Conservation (phyloP, 2,113 vertebrate genomes). For the Mesembrinibis cayennensis region DNA sequence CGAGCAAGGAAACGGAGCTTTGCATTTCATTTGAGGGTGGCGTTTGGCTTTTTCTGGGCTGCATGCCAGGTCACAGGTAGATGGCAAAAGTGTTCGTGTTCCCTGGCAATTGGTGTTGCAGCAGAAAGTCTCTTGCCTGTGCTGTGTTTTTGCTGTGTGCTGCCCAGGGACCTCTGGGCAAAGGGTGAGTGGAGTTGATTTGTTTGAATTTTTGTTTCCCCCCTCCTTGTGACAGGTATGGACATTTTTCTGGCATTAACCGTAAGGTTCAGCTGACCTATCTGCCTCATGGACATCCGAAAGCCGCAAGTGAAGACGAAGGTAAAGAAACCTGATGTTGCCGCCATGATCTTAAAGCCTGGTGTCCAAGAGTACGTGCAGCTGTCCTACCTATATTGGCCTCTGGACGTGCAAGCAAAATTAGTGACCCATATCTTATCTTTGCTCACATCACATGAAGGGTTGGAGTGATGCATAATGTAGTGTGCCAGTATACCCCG, state of each 20-base stretch:
- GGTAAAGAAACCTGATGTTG: conserved; percentile 70
- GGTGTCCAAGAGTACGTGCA: background rate
- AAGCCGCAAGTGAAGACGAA: conserved; percentile 92
- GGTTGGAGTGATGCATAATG: background rate
- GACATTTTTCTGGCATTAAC: conserved; percentile 99
- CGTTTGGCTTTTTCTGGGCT: background rate
- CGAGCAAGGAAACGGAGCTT: background rate
- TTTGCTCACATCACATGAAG: background rate
- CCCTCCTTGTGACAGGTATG: conserved; percentile 82
- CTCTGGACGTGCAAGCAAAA: background rate
- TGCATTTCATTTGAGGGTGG: background rate
- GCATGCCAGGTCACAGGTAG: background rate
- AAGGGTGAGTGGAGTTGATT: background rate
- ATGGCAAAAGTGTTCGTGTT: background rate
- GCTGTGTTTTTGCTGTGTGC: background rate
- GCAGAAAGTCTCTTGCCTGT: background rate
- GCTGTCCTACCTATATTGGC: background rate
- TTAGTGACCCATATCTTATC: background rate
- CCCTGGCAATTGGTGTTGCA: background rate
- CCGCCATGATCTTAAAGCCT: background rate
- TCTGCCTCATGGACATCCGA: conserved; percentile 90
- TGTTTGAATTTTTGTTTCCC: background rate
- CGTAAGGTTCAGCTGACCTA: conserved; percentile 97
- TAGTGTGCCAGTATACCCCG: background rate
- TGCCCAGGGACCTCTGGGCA: background rate